phyloP scores from a whole-genome alignment of 2,113 vertebrate species.

The Campylomormyrus numenius region DNA sequence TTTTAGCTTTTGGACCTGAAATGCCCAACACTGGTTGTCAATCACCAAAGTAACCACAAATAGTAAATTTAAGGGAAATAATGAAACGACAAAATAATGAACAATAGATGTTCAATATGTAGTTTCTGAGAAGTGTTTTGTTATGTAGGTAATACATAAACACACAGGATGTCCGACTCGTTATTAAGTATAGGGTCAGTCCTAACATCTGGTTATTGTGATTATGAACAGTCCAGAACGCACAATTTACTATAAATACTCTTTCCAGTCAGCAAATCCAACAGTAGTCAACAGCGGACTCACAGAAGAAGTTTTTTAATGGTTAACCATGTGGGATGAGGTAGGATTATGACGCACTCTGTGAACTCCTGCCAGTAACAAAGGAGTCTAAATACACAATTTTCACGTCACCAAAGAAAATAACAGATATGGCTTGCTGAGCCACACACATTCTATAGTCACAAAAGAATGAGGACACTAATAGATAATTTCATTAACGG shows the following conservation, averaged over 20 bases:
- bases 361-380: neutral
- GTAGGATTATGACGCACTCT: neutral
- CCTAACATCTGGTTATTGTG: neutral
- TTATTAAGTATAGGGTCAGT: neutral
- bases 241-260: neutral
- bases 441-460: neutral
- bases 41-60: neutral
- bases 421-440: neutral
- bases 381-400: neutral
- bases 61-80: neutral
- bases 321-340: neutral
- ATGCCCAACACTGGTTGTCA: neutral
- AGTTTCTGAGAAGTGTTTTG: neutral
- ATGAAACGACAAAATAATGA: neutral
- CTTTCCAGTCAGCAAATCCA: neutral
- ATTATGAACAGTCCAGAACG: neutral
- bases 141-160: neutral
- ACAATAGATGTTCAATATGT: neutral
- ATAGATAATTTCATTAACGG: neutral
- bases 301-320: conserved; percentile 4
- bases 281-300: neutral
- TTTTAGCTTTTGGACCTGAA: no score
- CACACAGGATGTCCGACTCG: neutral
- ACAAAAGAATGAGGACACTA: neutral
- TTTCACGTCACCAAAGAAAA: neutral